phyloP scores from a whole-genome alignment of 2,113 vertebrate genomes.

The Myotis davidii region DNA sequence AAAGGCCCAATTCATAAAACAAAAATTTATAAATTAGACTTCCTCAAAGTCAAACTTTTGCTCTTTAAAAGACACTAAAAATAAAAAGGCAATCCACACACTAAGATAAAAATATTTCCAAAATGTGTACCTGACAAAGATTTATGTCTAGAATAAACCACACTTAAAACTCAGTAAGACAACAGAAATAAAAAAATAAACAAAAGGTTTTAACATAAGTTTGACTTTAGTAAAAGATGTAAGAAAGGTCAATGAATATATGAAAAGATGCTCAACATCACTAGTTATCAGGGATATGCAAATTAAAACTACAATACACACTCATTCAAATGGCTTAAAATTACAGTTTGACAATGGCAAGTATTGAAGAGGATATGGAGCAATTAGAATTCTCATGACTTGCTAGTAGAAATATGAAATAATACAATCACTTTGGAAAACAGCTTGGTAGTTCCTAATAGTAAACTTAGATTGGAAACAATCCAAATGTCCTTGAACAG shows the following conservation, averaged over 20 bases:
- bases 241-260: background rate
- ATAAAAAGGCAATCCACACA: background rate
- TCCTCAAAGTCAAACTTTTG: background rate
- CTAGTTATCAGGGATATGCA: background rate
- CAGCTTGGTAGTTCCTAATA: background rate
- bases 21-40: background rate
- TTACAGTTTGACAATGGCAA: background rate
- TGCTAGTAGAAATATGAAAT: background rate
- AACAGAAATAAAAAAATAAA: background rate
- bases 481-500: background rate
- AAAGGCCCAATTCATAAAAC: background rate
- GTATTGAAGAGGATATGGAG: background rate
- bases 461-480: background rate
- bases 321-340: background rate
- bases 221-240: background rate
- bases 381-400: background rate
- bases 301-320: background rate
- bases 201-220: background rate
- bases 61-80: slow-evolving; percentile 10
- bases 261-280: background rate
- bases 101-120: background rate
- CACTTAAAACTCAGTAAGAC: background rate
- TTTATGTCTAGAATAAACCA: background rate
- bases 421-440: background rate
- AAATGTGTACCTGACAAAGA: background rate